Evolutionary conservation across 2,113 vertebrate genomes (phyloP).

Genomic region (Lepisosteus oculatus): DNA sequence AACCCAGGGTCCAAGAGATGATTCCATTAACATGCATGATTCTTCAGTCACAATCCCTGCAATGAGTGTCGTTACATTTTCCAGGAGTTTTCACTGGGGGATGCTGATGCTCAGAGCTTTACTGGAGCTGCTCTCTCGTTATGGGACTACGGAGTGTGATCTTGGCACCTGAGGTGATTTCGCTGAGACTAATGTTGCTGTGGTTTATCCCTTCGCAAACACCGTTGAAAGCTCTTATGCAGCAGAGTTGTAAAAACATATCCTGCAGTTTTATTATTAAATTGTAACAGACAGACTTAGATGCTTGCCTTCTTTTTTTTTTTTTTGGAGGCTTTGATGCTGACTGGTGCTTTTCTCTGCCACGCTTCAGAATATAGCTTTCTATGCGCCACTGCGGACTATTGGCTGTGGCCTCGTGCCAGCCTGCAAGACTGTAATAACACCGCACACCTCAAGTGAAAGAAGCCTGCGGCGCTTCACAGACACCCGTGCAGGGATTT

Average conservation of each 20-base stretch:
- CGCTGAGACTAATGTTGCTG: neutral
- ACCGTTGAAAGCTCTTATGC: neutral
- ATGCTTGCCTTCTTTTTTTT: conserved; percentile 26
- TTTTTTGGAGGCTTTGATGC: neutral
- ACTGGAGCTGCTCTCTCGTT: too few relatives aligned
- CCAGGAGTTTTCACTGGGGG: too few relatives aligned
- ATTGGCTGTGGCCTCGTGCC: neutral
- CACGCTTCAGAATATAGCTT: neutral
- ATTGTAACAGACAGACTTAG: conserved; percentile 41
- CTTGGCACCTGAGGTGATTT: too few relatives aligned
- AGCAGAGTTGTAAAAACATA: neutral
- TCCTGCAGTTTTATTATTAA: neutral
- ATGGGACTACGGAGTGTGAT: too few relatives aligned
- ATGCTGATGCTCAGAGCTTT: too few relatives aligned
- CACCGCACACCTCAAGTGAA: neutral
- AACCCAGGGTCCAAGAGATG: too few relatives aligned
- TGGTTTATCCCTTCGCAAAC: neutral
- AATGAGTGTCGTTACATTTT: too few relatives aligned
- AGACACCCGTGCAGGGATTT: neutral
- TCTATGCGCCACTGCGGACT: conserved; percentile 2
- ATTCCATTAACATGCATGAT: too few relatives aligned
- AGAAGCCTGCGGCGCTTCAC: neutral
- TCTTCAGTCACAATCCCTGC: too few relatives aligned
- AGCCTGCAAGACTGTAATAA: neutral
- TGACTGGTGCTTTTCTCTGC: conserved; percentile 1